Base-by-base conservation (phyloP, 2,888 invertebrate genomes). In the Tipula lateralis region DNA sequence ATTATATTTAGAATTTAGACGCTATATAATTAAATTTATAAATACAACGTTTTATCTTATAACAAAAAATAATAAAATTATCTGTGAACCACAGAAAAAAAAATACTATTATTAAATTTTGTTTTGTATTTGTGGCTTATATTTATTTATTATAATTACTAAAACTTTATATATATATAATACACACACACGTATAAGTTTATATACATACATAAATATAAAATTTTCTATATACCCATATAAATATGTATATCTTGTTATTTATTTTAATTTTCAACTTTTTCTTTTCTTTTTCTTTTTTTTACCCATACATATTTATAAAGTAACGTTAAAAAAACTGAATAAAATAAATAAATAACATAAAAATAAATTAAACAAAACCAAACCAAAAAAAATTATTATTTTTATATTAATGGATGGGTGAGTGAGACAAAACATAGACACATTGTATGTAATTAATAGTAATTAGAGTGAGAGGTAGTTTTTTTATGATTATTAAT, bases 61-160 rank as follows among this genome's bases (percentile, higher is more conserved):
- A 66, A 66, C 24, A 24, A 66, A 9, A 50, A 50, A 50, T n/a
- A 66, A 66, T 66, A 66, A 66, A 66, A 66, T 24, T 24, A 66
- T 66, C 66, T 66, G 66, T 66, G 24, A 66, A 66, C 66, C 66
- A 9, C 66, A 66, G 2, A 19, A 5, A 19, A 19, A 16, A 19
- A 0, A 19, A 66, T 66, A 66, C 66, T 66, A 66, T 66, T 66
- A 66, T 66, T 66, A 66, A 66, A 66, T 66, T 66, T 66, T 66
- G 19, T 66, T 66, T 66, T 66, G 66, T 66, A 24, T 66, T 66
- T 66, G 66, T 66, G 66, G 66, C 24, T 66, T 66, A 24, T 66
- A 66, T 66, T 66, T 66, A 66, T 66, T 66, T 66, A 66, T 66
- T 66, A 66, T 66, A 66, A 66, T 66, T 66, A 66, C 66, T 66